phyloP scores from a whole-genome alignment of 1,140 invertebrate genomes.

The Teleopsis dalmanni region DNA sequence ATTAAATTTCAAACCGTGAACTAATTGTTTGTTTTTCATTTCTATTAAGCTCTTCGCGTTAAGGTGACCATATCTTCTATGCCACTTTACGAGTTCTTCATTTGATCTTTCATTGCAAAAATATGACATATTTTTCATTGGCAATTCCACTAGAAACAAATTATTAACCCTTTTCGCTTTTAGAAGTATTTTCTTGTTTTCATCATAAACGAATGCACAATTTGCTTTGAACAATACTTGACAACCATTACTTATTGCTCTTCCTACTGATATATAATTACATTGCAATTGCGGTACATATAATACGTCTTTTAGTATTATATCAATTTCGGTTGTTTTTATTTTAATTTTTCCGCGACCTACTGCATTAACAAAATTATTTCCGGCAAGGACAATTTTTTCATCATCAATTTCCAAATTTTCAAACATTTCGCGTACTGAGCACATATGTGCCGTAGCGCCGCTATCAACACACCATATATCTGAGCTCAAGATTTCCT shows the following conservation, averaged over 20 bases:
- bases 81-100: background rate
- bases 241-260: background rate
- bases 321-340: background rate
- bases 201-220: too few relatives aligned
- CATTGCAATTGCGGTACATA: background rate
- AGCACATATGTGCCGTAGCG: slow-evolving; percentile 11
- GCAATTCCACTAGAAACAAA: too few relatives aligned
- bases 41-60: background rate
- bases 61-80: slow-evolving; percentile 5
- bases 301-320: background rate
- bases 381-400: slow-evolving; percentile 13
- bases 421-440: slow-evolving; percentile 5
- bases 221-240: too few relatives aligned
- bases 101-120: background rate
- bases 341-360: slow-evolving; percentile 10
- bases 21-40: background rate
- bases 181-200: too few relatives aligned
- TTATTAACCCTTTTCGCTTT: background rate
- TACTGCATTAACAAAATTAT: slow-evolving; percentile 6
- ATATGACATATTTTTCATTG: background rate
- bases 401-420: background rate
- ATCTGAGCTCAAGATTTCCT: too few relatives aligned
- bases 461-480: slow-evolving; percentile 18
- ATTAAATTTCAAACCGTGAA: background rate
- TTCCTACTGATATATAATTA: background rate